phyloP scores from a whole-genome alignment of 2,113 vertebrate genomes.

The Macroglossus sobrinus region DNA sequence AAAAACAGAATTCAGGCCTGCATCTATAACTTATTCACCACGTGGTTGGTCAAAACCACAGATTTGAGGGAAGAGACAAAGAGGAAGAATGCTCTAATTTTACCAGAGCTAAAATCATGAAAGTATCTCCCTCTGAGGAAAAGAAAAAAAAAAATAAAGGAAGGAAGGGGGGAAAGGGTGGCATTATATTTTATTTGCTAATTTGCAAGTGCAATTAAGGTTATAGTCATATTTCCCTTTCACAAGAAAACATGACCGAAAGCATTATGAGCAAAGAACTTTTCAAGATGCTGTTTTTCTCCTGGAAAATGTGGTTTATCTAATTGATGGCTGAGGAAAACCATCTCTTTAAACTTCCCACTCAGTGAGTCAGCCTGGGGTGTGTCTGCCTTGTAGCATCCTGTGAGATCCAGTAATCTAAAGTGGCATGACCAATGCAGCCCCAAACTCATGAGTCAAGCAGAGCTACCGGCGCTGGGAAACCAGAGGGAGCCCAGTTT shows the following conservation, averaged over 20 bases:
- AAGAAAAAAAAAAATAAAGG: background rate
- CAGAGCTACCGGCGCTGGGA: conserved; percentile 71
- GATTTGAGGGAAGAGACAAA: conserved; percentile 42
- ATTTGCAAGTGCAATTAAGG: conserved; percentile 72
- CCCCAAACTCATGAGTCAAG: conserved; percentile 69
- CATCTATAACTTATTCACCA: conserved; percentile 28
- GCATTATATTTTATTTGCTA: conserved; percentile 66
- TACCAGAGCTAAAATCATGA: conserved; percentile 51
- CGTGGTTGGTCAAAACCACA: conserved; percentile 48
- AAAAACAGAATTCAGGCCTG: background rate
- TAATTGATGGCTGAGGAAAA: conserved; percentile 86
- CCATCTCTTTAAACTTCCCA: conserved; percentile 84
- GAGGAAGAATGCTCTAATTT: conserved; percentile 58
- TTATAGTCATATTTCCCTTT: conserved; percentile 63
- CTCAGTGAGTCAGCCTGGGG: conserved; percentile 83
- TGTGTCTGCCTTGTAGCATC: conserved; percentile 80
- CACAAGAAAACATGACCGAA: conserved; percentile 59
- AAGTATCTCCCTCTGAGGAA: conserved; percentile 58
- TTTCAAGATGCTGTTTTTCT: conserved; percentile 82
- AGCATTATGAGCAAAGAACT: conserved; percentile 57
- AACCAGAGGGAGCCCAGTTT: conserved; percentile 65
- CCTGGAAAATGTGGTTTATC: conserved; percentile 87
- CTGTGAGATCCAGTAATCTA: conserved; percentile 84
- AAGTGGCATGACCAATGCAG: conserved; percentile 79
- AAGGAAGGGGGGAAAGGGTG: background rate